Evolutionary conservation across 2,888 invertebrate genomes (phyloP), one percentile per base, ranked within the genome.

Genomic region (Aphelenchoides bicaudatus): DNA sequence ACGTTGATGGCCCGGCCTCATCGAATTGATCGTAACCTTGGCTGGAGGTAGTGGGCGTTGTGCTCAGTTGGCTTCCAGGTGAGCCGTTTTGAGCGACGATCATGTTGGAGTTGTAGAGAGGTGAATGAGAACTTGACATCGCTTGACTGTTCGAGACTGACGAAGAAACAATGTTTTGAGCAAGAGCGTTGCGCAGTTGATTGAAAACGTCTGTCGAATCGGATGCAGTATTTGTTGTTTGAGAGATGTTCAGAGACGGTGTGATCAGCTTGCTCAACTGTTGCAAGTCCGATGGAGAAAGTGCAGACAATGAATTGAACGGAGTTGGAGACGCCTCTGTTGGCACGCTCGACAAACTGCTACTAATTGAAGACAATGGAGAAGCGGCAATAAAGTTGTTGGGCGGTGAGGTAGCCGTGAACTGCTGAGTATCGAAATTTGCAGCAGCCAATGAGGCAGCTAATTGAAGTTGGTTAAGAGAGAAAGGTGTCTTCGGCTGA

Each of bases 351-450:
- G n/a, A n/a, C n/a, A n/a, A n/a, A n/a, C n/a, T n/a, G n/a, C n/a
- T n/a, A n/a, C n/a, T n/a, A n/a, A n/a, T n/a, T n/a, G 43, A 43
- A n/a, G 43, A 43, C 43, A 43, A 43, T n/a, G 43, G 43, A 6
- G 43, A 43, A 8, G 43, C 43, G 10, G 43, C 43, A 8, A 25
- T 8, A 25, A 43, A 21, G 10, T 21, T 25, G 43, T 43, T 43
- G 13, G 13, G 34, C 23, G 10, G 8, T 6, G 43, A 43, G 23
- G n/a, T 6, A 6, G 43, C 10, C 43, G 8, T n/a, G 43, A 43
- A 43, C 10, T 43, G 25, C 10, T 43, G 21, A 6, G 8, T 19
- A 19, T 43, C 25, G 21, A 43, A 43, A 8, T 43, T 43, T 19
- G 43, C 43, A n/a, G 43, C 43, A 8, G 43, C 43, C 16, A 43